Conservation (phyloP, 2,797 vertebrate genomes). For the Clarias pachynema region DNA sequence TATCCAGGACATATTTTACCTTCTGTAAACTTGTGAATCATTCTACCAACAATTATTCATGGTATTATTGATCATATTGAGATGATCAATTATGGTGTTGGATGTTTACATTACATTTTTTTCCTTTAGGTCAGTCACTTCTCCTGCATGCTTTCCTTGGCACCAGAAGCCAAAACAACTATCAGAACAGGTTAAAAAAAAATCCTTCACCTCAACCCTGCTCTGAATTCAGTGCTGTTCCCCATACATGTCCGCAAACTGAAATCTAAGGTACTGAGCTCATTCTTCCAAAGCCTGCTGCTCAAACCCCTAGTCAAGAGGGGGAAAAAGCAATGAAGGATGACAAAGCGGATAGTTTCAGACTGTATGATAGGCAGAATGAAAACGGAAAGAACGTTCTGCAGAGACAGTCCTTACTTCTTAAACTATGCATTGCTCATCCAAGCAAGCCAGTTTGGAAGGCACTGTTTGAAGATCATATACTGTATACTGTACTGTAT, state of each 20-base stretch:
- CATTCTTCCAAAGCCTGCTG: not conserved
- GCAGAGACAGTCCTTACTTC: not conserved
- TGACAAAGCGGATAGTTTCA: slow-evolving; percentile 8
- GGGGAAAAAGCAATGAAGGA: slow-evolving; percentile 4
- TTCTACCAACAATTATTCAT: not conserved
- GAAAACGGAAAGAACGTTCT: not conserved
- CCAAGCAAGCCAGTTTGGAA: not conserved
- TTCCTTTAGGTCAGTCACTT: slow-evolving; percentile 1
- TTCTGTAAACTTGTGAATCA: not conserved
- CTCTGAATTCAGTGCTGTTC: slow-evolving; percentile 14
- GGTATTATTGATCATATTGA: not conserved
- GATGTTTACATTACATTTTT: not conserved
- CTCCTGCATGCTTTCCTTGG: not conserved
- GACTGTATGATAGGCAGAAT: not conserved
- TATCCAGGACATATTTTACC: not conserved
- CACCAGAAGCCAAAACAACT: not conserved
- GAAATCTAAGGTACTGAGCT: not conserved
- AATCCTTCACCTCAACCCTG: not conserved
- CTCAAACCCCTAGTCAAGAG: slow-evolving; percentile 10
- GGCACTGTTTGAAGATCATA: not conserved
- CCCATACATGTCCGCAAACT: not conserved
- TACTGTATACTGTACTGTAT: too few species aligned
- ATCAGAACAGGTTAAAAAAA: not conserved
- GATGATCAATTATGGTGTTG: not conserved
- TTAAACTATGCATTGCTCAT: not conserved